Conservation (phyloP, 2,888 invertebrate species). For the Petrophora chlorosata region DNA sequence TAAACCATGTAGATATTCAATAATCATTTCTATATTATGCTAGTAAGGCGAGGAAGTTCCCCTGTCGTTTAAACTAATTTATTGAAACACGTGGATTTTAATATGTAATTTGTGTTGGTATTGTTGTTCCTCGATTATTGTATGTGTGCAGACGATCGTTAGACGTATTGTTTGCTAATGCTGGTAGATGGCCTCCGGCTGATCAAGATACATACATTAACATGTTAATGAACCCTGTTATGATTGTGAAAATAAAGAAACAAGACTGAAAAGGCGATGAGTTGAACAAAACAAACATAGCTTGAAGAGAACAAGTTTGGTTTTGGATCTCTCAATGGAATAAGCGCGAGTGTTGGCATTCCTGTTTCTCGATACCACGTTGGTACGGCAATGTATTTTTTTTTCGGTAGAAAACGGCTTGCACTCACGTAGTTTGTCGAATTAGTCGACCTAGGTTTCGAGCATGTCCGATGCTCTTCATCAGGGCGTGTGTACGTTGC, state of each 20-base stretch:
- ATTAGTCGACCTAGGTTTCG: no score
- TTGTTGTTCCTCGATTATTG: constrained; percentile 12
- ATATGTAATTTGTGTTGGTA: constrained; percentile 12
- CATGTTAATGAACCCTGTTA: constrained; percentile 13
- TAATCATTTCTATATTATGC: constrained; percentile 3
- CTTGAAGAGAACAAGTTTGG: no score
- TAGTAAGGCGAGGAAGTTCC: not conserved
- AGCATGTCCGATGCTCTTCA: no score
- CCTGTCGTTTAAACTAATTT: constrained; percentile 2
- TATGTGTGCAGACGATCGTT: constrained; percentile 2
- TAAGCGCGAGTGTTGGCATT: no score
- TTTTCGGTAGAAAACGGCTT: no score
- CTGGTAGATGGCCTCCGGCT: constrained; percentile 6
- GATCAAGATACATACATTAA: constrained; percentile 22
- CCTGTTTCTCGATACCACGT: no score
- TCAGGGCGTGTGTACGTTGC: no score
- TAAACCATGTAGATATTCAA: no score
- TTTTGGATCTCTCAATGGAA: no score
- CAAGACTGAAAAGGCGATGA: not conserved
- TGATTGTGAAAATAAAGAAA: not conserved
- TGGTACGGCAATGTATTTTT: no score
- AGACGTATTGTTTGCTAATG: constrained; percentile 23
- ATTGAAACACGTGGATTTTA: constrained; percentile 10
- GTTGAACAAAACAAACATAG: constrained; percentile 1
- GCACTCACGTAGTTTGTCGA: no score